Percentiles rank a stretch among this genome's conserved stretches.
phyloP scores from a whole-genome alignment of 2,113 vertebrate genomes.

The Nansenia antarctica region DNA sequence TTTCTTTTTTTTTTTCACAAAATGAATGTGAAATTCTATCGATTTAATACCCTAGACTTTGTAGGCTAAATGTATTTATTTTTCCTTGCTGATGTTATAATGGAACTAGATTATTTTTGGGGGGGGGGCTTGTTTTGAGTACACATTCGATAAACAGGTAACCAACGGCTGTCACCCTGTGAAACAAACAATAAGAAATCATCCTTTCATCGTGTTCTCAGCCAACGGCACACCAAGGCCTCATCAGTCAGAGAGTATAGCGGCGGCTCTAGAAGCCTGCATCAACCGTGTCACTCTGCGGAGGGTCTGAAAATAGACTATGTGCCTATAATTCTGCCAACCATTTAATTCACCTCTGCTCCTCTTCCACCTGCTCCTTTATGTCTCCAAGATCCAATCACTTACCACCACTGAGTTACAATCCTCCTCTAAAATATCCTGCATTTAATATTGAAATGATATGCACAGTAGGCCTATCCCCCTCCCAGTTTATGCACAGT shows the following conservation, averaged over 20 bases:
- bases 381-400: too few relatives aligned
- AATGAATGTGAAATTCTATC: too few relatives aligned
- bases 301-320: neutral
- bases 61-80: too few relatives aligned
- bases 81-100: too few relatives aligned
- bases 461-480: neutral
- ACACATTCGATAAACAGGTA: too few relatives aligned
- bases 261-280: neutral
- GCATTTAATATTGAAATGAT: conserved; percentile 11
- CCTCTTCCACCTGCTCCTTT: neutral
- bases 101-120: too few relatives aligned
- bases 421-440: conserved; percentile 11
- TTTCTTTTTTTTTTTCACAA: too few relatives aligned
- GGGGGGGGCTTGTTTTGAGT: too few relatives aligned
- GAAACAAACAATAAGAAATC: too few relatives aligned
- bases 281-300: conserved; percentile 20
- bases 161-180: too few relatives aligned
- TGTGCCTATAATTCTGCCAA: conserved; percentile 2
- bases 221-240: conserved; percentile 9
- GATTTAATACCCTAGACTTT: too few relatives aligned
- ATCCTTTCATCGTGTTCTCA: too few relatives aligned
- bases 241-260: neutral
- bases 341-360: neutral
- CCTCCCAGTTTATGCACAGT: neutral
- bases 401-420: neutral